Conservation (phyloP, 2,888 invertebrate species). For the Polyploca ridens region DNA sequence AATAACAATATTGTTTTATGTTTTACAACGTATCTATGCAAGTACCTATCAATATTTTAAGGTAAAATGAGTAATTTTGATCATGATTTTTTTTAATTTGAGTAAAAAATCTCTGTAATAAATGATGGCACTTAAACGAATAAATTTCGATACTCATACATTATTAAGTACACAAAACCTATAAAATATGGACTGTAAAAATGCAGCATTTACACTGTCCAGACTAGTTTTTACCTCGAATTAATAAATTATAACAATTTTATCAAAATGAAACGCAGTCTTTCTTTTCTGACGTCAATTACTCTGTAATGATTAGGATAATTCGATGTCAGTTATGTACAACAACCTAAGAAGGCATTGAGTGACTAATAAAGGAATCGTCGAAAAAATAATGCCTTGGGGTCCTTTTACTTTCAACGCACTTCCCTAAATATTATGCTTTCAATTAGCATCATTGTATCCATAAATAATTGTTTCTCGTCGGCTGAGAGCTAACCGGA, state of each 20-base stretch:
- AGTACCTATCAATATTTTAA: background rate
- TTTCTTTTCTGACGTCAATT: conserved; percentile 28
- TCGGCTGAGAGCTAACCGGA: no score
- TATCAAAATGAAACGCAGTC: conserved; percentile 60
- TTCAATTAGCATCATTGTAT: conserved; percentile 49
- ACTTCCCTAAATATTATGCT: conserved; percentile 44
- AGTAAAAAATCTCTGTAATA: conserved; percentile 36
- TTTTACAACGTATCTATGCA: no score
- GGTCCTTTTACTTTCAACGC: conserved; percentile 37
- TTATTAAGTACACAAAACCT: conserved; percentile 39
- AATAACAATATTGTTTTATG: background rate
- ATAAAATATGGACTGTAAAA: conserved; percentile 37
- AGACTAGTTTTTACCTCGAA: conserved; percentile 61
- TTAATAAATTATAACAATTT: conserved; percentile 56
- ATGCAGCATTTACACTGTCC: conserved; percentile 46
- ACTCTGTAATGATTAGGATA: conserved; percentile 13
- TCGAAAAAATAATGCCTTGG: conserved; percentile 37
- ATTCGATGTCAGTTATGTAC: conserved; percentile 25
- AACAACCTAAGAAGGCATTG: conserved; percentile 28
- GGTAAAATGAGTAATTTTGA: conserved; percentile 1
- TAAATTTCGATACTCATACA: conserved; percentile 43
- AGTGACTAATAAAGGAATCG: conserved; percentile 56
- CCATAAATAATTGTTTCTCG: no score
- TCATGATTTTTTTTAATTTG: conserved; percentile 4
- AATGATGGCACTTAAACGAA: conserved; percentile 43